These are phyloP conservation scores for Tetragonula carbonaria DNA, from an alignment of 2,888 invertebrate species.

Conservation along the genomic window DNA sequence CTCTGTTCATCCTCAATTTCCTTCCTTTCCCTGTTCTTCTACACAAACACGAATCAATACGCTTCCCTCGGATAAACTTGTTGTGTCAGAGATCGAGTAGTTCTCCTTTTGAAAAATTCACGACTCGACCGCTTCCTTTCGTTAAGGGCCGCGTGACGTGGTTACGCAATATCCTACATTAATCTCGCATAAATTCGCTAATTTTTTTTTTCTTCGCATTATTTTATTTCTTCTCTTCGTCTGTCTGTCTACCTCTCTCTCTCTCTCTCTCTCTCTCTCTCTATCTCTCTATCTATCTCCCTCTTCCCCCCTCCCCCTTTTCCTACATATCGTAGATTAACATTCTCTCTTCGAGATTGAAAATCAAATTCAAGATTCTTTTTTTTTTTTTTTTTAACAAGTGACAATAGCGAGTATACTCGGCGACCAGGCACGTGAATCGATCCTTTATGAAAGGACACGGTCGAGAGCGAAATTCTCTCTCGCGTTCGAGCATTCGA, in stretches of 20 bases:
- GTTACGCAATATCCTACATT: constrained; percentile 12
- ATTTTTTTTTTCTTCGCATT: constrained; percentile 15
- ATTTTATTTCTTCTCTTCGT: constrained; percentile 1
- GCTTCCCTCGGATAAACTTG: constrained; percentile 47
- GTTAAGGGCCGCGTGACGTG: constrained; percentile 23
- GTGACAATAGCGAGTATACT: neutral
- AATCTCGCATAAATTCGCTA: constrained; percentile 11
- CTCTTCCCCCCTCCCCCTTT: neutral
- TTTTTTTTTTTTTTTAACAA: neutral
- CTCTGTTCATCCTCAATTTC: constrained; percentile 65
- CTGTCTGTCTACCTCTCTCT: neutral
- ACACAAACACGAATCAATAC: constrained; percentile 47
- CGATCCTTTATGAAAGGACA: constrained; percentile 56
- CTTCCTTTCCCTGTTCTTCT: constrained; percentile 62
- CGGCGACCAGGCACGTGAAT: constrained; percentile 8
- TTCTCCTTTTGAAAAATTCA: neutral
- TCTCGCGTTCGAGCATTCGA: constrained; percentile 49
- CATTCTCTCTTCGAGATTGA: neutral
- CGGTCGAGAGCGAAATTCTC: constrained; percentile 50
- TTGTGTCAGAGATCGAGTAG: constrained; percentile 42
- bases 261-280: neutral
- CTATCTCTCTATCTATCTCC: too few species aligned
- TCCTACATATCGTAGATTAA: neutral
- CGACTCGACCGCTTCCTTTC: constrained; percentile 57
- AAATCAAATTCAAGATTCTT: neutral